Evolutionary conservation across 2,888 invertebrate genomes (phyloP), one percentile per base, ranked within the genome.

Genomic region (Ochropleura plecta): DNA sequence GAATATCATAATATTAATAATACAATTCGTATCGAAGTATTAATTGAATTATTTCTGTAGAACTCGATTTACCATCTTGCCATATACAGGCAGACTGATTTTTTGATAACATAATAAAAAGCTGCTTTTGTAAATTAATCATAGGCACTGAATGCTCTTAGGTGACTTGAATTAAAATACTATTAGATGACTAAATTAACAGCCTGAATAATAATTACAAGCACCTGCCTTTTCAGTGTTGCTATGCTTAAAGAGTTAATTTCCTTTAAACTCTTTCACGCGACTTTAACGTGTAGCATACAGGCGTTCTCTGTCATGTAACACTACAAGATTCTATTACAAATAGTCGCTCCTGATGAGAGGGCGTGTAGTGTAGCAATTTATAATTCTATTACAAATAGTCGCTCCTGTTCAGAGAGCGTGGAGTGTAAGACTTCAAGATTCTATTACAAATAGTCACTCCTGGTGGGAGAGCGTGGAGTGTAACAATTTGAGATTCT

Each of bases 101-200:
- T 76, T 82, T 67, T 63, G 3, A 60, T 73, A 66, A 63, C 44
- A 73, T 62, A 42, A 48, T 82, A 46, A 51, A 40, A 49, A 65
- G 7, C 46, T 44, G 40, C 65, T 65, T 59, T 63, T 46, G 16
- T 68, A 72, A 46, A 55, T 55, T 76, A 67, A 76, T 72, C 76
- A 76, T 60, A 60, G 48, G 8, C 42, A 53, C 40, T 67, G 46
- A 64, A 81, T 71, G 30, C 66, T 69, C 59, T 30, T 59, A 82
- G 69, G 82, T 85, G 82, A 82, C 78, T 30, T 85, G 46, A 77
- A 82, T 82, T 85, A 73, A 82, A 85, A 82, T 77, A 82, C 86
- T 78, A 59, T 71, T 65, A 60, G 83, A 83, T 85, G 83, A 83
- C 86, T 83, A 83, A 74, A 83, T 83, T 78, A 83, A 68, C 83